Base-by-base conservation (phyloP, 2,888 invertebrate genomes). In the Caenorhabditis macrosperma region DNA sequence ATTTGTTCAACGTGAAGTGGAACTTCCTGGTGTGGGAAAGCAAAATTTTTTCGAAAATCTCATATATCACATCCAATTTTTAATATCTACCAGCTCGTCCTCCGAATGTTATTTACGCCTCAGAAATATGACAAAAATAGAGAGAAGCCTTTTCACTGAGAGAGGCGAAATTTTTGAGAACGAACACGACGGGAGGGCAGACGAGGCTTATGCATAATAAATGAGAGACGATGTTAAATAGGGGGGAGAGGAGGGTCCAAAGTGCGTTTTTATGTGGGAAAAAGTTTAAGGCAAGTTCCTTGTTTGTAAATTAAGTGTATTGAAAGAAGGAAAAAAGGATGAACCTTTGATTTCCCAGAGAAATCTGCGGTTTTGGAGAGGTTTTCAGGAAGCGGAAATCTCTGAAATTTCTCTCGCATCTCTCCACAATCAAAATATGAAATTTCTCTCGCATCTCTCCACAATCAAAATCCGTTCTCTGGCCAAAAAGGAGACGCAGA, bases 381-480 rank as follows among this genome's bases (percentile, higher is more conserved):
- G 33, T 33, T 33, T 44, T 44, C 17, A 44, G 12, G 38, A 28
- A 22, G 17, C 41, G 41, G 20, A 24, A 54, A 66, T 12, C 30
- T 24, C 5, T 15, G 24, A 66, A 54, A 54, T 38, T 22, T 59
- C 15, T 17, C 7, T 17, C 3, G n/a, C n/a, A n/a, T n/a, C n/a
- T n/a, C 44, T 2, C 12, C 54, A 44, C 72, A 63, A 72, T 64
- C 55, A 57, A 63, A 72, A 72, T 64, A n/a, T 15, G 24, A 66
- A 54, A 54, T 38, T 22, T 59, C 15, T 17, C 7, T 17, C 3
- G n/a, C n/a, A n/a, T n/a, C n/a, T n/a, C 44, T 2, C 12, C 54
- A 44, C 72, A 63, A 72, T 64, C 55, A 57, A 63, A 72, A 72
- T 64, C 63, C 55, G 72, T 48, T 71, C 69, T 60, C 30, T 52